These are phyloP conservation scores for Trichosurus vulpecula DNA, from an alignment of 2,797 vertebrate genomes.

Conservation along the genomic window DNA sequence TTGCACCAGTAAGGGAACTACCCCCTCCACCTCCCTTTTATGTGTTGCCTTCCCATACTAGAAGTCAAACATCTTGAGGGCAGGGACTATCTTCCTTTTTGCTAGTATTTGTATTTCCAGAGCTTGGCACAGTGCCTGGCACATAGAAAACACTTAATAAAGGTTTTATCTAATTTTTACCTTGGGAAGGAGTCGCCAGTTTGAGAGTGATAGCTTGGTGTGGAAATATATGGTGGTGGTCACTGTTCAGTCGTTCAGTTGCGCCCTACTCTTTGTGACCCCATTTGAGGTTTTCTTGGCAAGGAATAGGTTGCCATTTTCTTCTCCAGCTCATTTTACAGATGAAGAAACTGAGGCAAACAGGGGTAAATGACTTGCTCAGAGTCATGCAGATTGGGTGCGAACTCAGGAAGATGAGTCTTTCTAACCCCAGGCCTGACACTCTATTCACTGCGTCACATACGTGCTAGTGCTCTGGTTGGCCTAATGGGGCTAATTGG, in stretches of 20 bases:
- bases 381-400: neutral
- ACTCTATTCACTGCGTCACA: neutral
- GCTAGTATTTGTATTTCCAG: neutral
- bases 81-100: neutral
- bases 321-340: neutral
- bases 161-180: neutral
- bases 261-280: neutral
- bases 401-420: neutral
- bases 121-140: neutral
- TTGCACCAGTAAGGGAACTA: neutral
- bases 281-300: neutral
- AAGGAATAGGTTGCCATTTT: neutral
- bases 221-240: neutral
- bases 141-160: neutral
- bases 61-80: neutral
- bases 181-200: neutral
- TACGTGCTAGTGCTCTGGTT: neutral
- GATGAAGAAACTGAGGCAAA: neutral
- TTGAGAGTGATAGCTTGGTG: neutral
- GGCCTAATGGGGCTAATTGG: neutral
- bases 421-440: neutral
- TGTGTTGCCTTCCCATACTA: neutral
- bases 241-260: neutral
- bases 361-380: neutral
- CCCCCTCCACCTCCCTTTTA: neutral